These are phyloP conservation scores for Coilia nasus DNA, from an alignment of 2,797 vertebrate genomes.

Conservation along the genomic window DNA sequence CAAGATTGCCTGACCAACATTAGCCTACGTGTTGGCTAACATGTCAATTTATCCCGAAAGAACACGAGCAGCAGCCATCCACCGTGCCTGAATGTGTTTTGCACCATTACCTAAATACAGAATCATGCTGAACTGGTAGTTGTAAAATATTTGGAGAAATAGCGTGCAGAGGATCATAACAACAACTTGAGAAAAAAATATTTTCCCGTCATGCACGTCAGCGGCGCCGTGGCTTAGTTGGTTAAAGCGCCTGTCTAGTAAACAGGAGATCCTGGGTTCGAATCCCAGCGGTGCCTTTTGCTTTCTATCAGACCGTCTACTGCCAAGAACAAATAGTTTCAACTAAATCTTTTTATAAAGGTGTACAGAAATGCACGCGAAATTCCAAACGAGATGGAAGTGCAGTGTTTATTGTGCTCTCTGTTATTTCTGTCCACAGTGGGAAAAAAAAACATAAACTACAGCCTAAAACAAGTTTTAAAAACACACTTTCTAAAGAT, in stretches of 20 bases:
- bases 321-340: background rate
- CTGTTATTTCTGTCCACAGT: background rate
- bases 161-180: background rate
- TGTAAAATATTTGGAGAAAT: background rate
- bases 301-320: no score
- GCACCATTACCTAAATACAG: background rate
- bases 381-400: no score
- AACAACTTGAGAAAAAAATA: background rate
- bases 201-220: background rate
- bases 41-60: no score
- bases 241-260: conserved; percentile 58
- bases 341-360: background rate
- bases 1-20: no score
- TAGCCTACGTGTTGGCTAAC: no score
- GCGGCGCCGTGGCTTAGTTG: conserved; percentile 54
- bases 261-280: conserved; percentile 58
- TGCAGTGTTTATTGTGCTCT: background rate
- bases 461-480: background rate
- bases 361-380: no score
- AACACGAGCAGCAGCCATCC: no score
- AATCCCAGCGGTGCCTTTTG: conserved; percentile 57
- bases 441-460: background rate
- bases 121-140: background rate
- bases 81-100: no score
- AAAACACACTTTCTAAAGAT: background rate